Evolutionary conservation across 2,113 vertebrate species (phyloP), one percentile per base, ranked within the genome.

Genomic region (Oreochromis spilurus): DNA sequence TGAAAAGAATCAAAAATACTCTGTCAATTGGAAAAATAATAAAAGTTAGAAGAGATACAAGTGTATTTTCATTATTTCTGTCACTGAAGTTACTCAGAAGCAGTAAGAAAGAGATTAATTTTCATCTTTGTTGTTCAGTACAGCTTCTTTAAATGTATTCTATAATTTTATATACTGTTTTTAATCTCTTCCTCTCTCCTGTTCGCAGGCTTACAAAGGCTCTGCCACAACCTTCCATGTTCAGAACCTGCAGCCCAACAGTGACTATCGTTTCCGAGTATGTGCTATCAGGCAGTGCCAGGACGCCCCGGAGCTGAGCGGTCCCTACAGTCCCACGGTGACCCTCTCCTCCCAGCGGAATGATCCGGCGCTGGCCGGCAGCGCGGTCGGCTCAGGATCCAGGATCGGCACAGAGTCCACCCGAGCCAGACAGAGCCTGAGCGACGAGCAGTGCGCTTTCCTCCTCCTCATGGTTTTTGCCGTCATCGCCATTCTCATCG

Each of bases 231-330:
- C 97, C 0, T 97, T 97, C 95, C 97, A 97, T 9, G 95, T 97
- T 94, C 95, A 97, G 19, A 97, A 96, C 90, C 96, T 99, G 77
- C 98, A 98, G 94, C 95, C 97, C 88, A 98, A 95, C 96, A 97
- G 96, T 83, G 98, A 99, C 92, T 98, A 99, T 94, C 98, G 98
- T 83, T 99, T 99, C 93, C 96, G 98, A 1, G 97, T 96, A 0
- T 99, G 98, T 84, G 98, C 97, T 91, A 95, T 99, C 92, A 96
- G 98, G 62, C 98, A 98, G 96, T 99, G 98, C 96, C 97, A 98
- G 96, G 97, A 97, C 58, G 86, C 95, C 53, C 90, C 85, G 12
- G 98, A 99, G 94, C 97, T 99, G 34, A 90, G 97, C 1, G 98
- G 98, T 12, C 97, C 98, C 81, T 99, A 97, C 96, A 99, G 98